Conservation (phyloP, 2,113 vertebrate species). For the Gavialis gangeticus region DNA sequence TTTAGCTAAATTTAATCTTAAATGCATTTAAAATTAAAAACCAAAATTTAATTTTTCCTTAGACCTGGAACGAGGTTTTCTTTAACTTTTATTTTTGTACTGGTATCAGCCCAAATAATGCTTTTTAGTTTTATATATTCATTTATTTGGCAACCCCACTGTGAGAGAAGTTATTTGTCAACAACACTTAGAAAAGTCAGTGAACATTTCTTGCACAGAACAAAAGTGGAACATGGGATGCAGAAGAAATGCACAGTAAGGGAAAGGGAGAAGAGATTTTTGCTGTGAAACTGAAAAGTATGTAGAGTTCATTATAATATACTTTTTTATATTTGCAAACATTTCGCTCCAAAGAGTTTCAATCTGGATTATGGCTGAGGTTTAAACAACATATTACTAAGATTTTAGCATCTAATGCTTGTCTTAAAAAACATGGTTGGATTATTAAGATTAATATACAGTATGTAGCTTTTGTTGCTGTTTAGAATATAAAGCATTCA, state of each 20-base stretch:
- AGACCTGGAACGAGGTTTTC: too few relatives aligned
- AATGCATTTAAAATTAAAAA: too few relatives aligned
- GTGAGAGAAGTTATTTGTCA: slow-evolving; percentile 4
- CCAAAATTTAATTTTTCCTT: too few relatives aligned
- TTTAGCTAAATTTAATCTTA: background rate
- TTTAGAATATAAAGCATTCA: slow-evolving; percentile 31
- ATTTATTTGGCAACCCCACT: background rate
- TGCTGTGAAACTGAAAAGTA: background rate
- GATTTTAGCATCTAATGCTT: slow-evolving; percentile 48
- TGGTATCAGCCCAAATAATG: background rate
- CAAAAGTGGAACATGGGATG: background rate
- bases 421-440: slow-evolving; percentile 65
- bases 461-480: slow-evolving; percentile 57
- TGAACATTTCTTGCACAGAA: background rate
- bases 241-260: background rate
- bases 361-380: slow-evolving; percentile 56
- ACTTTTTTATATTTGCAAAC: background rate
- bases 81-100: background rate
- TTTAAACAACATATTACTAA: slow-evolving; percentile 67
- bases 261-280: background rate
- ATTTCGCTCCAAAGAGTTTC: background rate
- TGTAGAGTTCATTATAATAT: slow-evolving; percentile 4
- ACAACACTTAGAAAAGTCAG: background rate
- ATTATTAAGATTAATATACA: slow-evolving; percentile 68
- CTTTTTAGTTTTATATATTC: background rate